These are phyloP conservation scores for Nannoperca obscura DNA, from an alignment of 2,797 vertebrate species.

Conservation along the genomic window DNA sequence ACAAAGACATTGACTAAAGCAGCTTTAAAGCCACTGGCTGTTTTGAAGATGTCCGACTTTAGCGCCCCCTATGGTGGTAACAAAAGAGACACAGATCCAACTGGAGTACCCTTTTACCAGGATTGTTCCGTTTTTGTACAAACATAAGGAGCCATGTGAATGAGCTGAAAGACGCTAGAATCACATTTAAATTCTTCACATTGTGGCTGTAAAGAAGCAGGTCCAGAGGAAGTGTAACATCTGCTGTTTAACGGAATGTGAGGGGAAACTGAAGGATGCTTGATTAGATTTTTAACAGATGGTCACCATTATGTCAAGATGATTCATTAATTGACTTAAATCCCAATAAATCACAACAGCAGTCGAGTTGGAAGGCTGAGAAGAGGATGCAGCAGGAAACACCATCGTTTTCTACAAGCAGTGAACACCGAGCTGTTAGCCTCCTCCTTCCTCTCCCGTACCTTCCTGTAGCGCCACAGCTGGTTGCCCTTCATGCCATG, in stretches of 20 bases:
- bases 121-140: not conserved
- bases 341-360: not conserved
- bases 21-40: not conserved
- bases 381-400: not conserved
- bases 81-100: not conserved
- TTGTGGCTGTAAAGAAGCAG: not conserved
- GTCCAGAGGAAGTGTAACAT: not conserved
- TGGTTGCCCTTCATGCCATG: constrained; percentile 98
- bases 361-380: not conserved
- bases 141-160: not conserved
- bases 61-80: not conserved
- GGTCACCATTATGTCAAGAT: constrained; percentile 9
- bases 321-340: constrained; percentile 5
- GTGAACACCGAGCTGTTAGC: not conserved
- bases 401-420: not conserved
- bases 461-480: constrained; percentile 94
- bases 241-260: constrained; percentile 1
- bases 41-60: not conserved
- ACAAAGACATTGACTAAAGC: not conserved
- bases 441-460: constrained; percentile 49
- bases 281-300: constrained; percentile 21
- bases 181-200: not conserved
- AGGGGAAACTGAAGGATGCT: no score
- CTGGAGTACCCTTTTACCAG: not conserved
- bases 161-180: not conserved